Conservation (phyloP, 1,140 invertebrate genomes). For the Danaus plexippus region DNA sequence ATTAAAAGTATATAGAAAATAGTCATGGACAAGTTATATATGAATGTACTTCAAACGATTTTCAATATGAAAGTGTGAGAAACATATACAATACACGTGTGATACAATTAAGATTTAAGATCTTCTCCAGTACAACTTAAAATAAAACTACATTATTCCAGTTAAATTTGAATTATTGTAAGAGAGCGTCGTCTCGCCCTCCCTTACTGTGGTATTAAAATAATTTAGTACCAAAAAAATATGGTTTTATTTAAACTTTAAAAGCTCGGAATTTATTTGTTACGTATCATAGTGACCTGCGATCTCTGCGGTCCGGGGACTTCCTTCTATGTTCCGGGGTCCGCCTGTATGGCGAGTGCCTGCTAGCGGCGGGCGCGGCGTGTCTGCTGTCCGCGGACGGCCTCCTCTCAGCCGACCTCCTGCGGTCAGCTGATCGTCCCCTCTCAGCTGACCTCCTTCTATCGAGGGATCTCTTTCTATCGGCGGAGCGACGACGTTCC, state of each 20-base stretch:
- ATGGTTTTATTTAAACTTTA: too few relatives aligned
- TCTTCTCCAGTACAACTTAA: too few relatives aligned
- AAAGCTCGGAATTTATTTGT: too few relatives aligned
- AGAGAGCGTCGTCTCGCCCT: too few relatives aligned
- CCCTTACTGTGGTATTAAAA: too few relatives aligned
- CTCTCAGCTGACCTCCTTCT: slow-evolving; percentile 8
- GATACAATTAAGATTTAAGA: too few relatives aligned
- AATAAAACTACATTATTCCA: not conserved
- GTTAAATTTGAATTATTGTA: not conserved
- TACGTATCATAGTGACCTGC: slow-evolving; percentile 3
- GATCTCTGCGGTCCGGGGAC: slow-evolving; percentile 7
- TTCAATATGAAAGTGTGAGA: too few relatives aligned
- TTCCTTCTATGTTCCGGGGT: slow-evolving; percentile 3
- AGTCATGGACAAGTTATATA: too few relatives aligned
- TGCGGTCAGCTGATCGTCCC: slow-evolving; percentile 5
- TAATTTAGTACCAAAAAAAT: too few relatives aligned
- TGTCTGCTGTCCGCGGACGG: slow-evolving; percentile 20
- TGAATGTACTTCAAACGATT: too few relatives aligned
- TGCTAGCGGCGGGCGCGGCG: slow-evolving; percentile 2
- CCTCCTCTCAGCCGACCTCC: slow-evolving; percentile 20
- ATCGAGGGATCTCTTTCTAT: slow-evolving; percentile 15
- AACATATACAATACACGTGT: too few relatives aligned
- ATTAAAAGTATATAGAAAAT: too few relatives aligned
- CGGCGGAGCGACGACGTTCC: slow-evolving; percentile 17
- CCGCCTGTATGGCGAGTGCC: not conserved